Percentiles rank a stretch among this genome's conserved stretches.
Conservation (phyloP, 2,797 vertebrate species). For the Oceanodroma leucorhoa region DNA sequence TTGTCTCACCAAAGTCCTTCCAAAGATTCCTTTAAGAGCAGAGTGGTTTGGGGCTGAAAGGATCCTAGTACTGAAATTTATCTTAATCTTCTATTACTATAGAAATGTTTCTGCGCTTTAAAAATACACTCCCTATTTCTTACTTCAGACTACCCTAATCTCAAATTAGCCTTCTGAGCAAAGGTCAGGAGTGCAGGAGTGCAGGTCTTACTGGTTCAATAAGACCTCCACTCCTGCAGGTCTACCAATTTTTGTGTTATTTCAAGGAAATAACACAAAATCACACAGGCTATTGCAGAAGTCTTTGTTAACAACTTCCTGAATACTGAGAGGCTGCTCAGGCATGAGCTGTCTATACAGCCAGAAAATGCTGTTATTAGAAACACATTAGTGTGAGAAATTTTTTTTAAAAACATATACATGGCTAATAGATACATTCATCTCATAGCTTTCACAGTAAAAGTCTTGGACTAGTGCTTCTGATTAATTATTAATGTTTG, state of each 20-base stretch:
- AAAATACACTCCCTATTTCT: conserved; percentile 5
- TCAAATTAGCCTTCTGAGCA: conserved; percentile 37
- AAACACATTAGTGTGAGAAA: conserved; percentile 25
- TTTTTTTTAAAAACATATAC: background rate
- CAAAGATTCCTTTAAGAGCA: background rate
- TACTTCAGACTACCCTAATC: conserved; percentile 7
- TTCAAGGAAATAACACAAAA: conserved; percentile 53
- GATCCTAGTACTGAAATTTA: background rate
- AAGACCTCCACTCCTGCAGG: too few species aligned
- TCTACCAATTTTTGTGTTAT: too few species aligned
- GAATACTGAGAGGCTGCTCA: conserved; percentile 26
- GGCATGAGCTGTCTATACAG: background rate
- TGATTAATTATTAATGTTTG: conserved; percentile 55
- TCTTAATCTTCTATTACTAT: background rate
- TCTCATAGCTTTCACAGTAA: conserved; percentile 33
- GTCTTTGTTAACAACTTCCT: conserved; percentile 56
- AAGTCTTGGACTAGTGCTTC: conserved; percentile 37
- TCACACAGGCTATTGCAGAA: conserved; percentile 38
- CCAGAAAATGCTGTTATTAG: conserved; percentile 24
- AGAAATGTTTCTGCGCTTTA: conserved; percentile 4
- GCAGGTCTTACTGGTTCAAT: conserved; percentile 29
- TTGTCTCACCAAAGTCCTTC: conserved; percentile 34
- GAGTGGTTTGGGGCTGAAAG: background rate
- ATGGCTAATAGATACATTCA: conserved; percentile 5
- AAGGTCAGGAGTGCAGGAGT: conserved; percentile 9